Evolutionary conservation across 2,888 invertebrate genomes (phyloP), one percentile per base, ranked within the genome.

Genomic region (Helobdella robusta): DNA sequence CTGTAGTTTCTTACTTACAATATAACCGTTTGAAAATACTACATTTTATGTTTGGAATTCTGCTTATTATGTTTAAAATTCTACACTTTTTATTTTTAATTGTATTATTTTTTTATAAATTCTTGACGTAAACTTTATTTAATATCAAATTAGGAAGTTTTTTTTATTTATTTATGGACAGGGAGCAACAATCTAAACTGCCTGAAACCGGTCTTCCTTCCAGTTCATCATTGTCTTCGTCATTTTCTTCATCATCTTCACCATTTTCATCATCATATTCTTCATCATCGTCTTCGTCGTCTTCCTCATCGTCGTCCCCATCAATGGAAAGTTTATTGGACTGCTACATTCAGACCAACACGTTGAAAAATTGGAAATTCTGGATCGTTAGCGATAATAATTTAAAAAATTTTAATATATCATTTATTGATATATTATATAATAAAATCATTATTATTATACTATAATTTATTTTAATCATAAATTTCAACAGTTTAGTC

Each of bases 361-460:
- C 66, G n/a, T 68, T 69, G 60, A 68, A 68, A 28, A 73, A 74
- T 67, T 74, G 74, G 73, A 75, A 75, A 60, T 75, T 75, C 66
- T 75, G 72, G 72, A 70, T 75, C 46, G 75, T 75, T 74, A 74
- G 74, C 73, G 74, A 72, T 66, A 20, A 30, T 48, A 46, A 46
- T 15, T 56, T 56, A 56, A 8, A 5, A 56, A 1, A 4, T 56
- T 8, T n/a, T 8, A 28, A 25, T 25, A 11, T 44, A 18, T 65
- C 25, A 40, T 63, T 69, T 50, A 23, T 40, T 23, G 32, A 28
- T 28, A 18, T n/a, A 52, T 40, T 15, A 40, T 40, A 40, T 40
- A n/a, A 15, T 40, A 40, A 11, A 15, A 15, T 15, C 44, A 15
- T 40, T 40, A 15, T 40, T 40, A n/a, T 15, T 11, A 30, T 32